Evolutionary conservation across 2,888 invertebrate species (phyloP).

Genomic region (Cryptosula pallasiana): DNA sequence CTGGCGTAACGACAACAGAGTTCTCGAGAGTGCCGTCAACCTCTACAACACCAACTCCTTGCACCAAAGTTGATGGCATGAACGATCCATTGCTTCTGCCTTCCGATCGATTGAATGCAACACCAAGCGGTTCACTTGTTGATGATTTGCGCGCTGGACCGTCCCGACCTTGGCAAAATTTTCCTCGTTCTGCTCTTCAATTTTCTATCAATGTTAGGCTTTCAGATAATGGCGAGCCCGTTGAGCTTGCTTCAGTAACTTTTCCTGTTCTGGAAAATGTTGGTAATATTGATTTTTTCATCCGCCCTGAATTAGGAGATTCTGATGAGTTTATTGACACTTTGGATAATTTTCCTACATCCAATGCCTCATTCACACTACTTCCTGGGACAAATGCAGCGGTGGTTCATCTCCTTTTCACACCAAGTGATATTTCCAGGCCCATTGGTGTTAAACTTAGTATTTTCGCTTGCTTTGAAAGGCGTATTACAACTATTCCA

Average conservation of each 20-base stretch:
- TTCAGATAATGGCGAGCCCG: background rate
- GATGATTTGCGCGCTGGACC: background rate
- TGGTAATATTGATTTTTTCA: background rate
- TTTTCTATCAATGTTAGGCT: background rate
- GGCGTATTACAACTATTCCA: no score
- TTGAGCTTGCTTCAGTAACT: background rate
- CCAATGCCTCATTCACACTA: background rate
- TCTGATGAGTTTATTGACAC: background rate
- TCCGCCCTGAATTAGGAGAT: background rate
- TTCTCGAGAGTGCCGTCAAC: background rate
- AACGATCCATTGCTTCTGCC: background rate
- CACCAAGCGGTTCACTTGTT: background rate
- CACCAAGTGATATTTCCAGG: background rate
- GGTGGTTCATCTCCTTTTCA: background rate
- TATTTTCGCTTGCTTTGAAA: background rate
- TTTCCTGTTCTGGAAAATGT: background rate
- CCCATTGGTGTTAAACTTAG: background rate
- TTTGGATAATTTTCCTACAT: background rate
- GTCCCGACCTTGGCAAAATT: background rate
- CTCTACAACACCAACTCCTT: background rate
- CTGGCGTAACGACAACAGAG: background rate
- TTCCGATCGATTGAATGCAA: background rate
- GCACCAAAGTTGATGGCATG: background rate
- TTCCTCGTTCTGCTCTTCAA: background rate
- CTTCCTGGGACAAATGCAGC: background rate